phyloP scores from a whole-genome alignment of 2,797 vertebrate genomes.

The Oreonectes daqikongensis region DNA sequence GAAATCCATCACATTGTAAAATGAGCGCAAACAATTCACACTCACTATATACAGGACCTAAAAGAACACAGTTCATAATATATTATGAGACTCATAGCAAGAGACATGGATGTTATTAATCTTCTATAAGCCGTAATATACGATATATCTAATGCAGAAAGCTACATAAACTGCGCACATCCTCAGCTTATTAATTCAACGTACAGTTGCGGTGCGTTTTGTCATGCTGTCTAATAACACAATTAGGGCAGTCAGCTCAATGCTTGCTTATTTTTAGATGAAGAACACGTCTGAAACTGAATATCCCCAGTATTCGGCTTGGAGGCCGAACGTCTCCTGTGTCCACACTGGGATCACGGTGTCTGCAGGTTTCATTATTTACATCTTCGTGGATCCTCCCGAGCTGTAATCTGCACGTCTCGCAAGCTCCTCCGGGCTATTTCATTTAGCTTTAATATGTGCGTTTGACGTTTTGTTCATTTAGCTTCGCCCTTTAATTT shows the following conservation, averaged over 20 bases:
- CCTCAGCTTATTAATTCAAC: conserved; percentile 13
- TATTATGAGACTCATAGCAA: background rate
- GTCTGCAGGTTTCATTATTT: conserved; percentile 68
- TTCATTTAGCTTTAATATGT: conserved; percentile 82
- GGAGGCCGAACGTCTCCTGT: conserved; percentile 43
- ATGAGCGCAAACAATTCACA: background rate
- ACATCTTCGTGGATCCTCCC: conserved; percentile 72
- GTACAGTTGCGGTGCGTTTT: conserved; percentile 13
- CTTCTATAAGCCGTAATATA: conserved; percentile 11
- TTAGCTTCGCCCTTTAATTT: conserved; percentile 72
- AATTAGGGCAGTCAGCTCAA: conserved; percentile 18
- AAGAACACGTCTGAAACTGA: conserved; percentile 11
- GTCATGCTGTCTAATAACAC: conserved; percentile 34
- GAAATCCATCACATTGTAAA: background rate
- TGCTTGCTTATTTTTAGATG: conserved; percentile 1
- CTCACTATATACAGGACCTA: background rate
- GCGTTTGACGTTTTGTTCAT: conserved; percentile 81
- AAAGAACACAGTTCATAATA: conserved; percentile 1
- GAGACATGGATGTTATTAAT: conserved; percentile 15
- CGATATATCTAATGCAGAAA: conserved; percentile 34
- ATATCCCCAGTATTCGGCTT: background rate
- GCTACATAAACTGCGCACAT: conserved; percentile 21
- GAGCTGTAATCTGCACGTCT: conserved; percentile 78
- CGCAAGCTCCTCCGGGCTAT: conserved; percentile 74
- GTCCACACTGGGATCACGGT: conserved; percentile 51